Base-by-base conservation (phyloP, 92 coral and sea anemone genomes). In the Desmophyllum pertusum region DNA sequence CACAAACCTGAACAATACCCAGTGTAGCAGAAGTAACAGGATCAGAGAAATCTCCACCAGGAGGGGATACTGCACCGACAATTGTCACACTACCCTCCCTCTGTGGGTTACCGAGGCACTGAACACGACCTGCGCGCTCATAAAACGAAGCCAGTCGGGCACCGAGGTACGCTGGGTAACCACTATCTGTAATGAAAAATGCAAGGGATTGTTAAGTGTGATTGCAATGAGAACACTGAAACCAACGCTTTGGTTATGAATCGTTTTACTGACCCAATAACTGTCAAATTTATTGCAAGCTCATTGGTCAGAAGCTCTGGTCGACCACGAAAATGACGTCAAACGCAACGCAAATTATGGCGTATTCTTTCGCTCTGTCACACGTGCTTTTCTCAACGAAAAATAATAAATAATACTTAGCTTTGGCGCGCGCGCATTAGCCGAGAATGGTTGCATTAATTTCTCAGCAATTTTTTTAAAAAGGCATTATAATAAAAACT, bases 41-140 rank as follows among this genome's bases (percentile, higher is more conserved):
- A 86, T 97, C 99, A 3, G 99, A 97, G 92, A 97, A 97, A 80
- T 97, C 99, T 35, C 99, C 99, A 78, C 99, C 99, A 65, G 99
- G 99, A 36, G 99, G 99, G 37, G 99, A 97, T 63, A 97, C 99
- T 31, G 99, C 99, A 52, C 99, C 99, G 14, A 97, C 99, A 86
- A 97, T 97, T 63, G 99, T 92, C 29, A 97, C 99, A 92, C 99
- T 97, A 53, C 99, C 99, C 90, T 97, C 99, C 88, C 99, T 91
- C 83, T 92, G 97, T 25, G 99, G 99, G 84, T 94, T 97, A 6
- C 99, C 99, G 57, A 94, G 93, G 75, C 99, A 97, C 41, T 89
- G 94, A 42, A 94, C 99, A 62, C 99, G 94, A 50, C 99, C 99
- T 25, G 99, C 99, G 61, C 99, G 91, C 86, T 97, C 99, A 65